Evolutionary conservation across 2,797 vertebrate genomes (phyloP).

Genomic region (Amniataba percoides): DNA sequence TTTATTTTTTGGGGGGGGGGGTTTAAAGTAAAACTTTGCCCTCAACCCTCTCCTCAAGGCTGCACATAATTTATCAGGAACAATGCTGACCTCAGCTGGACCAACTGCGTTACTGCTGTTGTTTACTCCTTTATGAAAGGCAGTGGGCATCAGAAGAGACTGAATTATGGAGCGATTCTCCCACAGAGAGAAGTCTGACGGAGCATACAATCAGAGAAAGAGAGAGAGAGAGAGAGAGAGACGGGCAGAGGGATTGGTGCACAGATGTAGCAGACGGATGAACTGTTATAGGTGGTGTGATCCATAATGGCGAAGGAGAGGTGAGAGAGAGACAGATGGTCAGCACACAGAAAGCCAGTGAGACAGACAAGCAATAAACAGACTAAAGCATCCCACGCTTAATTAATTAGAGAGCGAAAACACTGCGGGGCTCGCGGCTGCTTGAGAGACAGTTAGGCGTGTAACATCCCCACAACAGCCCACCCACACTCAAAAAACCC

Average conservation of each 20-base stretch:
- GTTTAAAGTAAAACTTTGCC: constrained; percentile 37
- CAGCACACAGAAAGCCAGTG: constrained; percentile 45
- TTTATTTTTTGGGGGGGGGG: constrained; percentile 15
- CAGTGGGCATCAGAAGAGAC: constrained; percentile 42
- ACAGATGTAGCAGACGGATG: constrained; percentile 13
- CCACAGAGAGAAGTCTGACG: constrained; percentile 43
- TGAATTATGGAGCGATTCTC: constrained; percentile 64
- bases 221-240: neutral
- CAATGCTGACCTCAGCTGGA: constrained; percentile 84
- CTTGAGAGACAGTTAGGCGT: constrained; percentile 59
- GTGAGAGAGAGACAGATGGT: constrained; percentile 44
- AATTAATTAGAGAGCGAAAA: constrained; percentile 75
- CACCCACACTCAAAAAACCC: constrained; percentile 48
- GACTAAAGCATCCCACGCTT: constrained; percentile 65
- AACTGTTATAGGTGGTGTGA: constrained; percentile 35
- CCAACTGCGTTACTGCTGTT: constrained; percentile 69
- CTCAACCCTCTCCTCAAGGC: constrained; percentile 7
- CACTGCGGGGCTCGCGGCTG: constrained; percentile 54
- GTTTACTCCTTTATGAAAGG: constrained; percentile 62
- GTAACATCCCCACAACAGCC: constrained; percentile 51
- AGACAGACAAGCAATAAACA: constrained; percentile 57
- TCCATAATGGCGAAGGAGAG: constrained; percentile 7
- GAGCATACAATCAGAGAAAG: constrained; percentile 29
- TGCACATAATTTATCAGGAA: constrained; percentile 70
- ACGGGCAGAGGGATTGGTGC: constrained; percentile 16